phyloP scores from a whole-genome alignment of 2,113 vertebrate species.

The Lethenteron camtschaticum region DNA sequence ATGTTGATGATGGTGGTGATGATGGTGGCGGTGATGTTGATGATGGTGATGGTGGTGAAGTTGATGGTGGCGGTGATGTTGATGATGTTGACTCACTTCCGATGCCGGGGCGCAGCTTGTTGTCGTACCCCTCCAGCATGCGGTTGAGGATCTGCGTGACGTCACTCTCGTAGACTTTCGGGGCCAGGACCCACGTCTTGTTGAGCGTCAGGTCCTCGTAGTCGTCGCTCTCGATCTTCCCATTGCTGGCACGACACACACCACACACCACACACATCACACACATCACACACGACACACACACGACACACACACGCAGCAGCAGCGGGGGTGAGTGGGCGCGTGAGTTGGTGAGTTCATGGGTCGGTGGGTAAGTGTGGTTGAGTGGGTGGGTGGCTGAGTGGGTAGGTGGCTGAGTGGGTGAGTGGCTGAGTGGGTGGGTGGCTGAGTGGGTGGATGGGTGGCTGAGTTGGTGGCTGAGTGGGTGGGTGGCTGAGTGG shows the following conservation, averaged over 20 bases:
- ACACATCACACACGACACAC: constrained; percentile 14
- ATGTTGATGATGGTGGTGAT: too few species aligned
- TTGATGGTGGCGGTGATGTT: too few species aligned
- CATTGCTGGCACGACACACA: constrained; percentile 27
- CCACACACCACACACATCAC: constrained; percentile 11
- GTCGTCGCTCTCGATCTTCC: constrained; percentile 47
- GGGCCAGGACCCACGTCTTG: constrained; percentile 54
- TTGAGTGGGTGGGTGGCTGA: too few species aligned
- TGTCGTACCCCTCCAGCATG: constrained; percentile 69
- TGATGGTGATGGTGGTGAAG: too few species aligned
- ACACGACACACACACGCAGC: constrained; percentile 10
- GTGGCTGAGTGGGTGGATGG: too few species aligned
- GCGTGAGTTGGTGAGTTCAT: constrained; percentile 5
- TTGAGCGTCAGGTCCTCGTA: constrained; percentile 55
- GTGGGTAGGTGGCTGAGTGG: too few species aligned
- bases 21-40: too few species aligned
- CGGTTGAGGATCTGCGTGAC: constrained; percentile 72
- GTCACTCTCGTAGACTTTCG: constrained; percentile 53
- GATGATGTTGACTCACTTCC: constrained; percentile 39
- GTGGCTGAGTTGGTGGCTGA: too few species aligned
- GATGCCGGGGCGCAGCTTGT: constrained; percentile 75
- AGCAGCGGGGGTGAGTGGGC: constrained; percentile 1
- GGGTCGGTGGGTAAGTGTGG: too few species aligned
- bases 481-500: too few species aligned
- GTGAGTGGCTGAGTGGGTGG: too few species aligned